Conservation (phyloP, 2,113 vertebrate species). For the Sapayoa aenigma region DNA sequence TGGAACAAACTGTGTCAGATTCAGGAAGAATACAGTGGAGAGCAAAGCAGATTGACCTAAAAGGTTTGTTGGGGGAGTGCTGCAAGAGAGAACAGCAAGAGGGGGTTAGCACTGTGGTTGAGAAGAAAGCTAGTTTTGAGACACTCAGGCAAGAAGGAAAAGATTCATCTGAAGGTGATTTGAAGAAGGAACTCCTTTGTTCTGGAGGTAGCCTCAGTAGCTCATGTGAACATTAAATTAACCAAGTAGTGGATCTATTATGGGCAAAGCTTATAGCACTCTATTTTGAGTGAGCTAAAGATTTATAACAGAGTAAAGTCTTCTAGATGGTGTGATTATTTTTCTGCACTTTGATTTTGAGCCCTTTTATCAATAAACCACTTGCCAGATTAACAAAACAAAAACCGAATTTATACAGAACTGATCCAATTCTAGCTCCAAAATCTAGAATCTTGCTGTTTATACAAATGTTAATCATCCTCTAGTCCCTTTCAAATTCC, state of each 20-base stretch:
- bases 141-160: neutral
- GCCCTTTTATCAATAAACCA: conserved; percentile 20
- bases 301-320: neutral
- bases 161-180: neutral
- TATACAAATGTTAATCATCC: conserved; percentile 33
- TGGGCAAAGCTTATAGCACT: neutral
- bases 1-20: neutral
- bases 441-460: conserved; percentile 10
- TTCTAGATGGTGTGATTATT: neutral
- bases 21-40: neutral
- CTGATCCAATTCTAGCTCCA: conserved; percentile 1
- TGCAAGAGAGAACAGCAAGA: neutral
- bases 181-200: neutral
- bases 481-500: conserved; percentile 3
- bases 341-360: neutral
- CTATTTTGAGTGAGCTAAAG: neutral
- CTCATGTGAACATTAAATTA: neutral
- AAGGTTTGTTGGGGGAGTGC: neutral
- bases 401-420: neutral
- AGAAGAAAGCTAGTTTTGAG: neutral
- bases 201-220: neutral
- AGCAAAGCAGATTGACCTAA: neutral
- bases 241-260: neutral
- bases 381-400: neutral
- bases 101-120: neutral